Base-by-base conservation (phyloP, 2,113 vertebrate species). In the Menidia beryllina region DNA sequence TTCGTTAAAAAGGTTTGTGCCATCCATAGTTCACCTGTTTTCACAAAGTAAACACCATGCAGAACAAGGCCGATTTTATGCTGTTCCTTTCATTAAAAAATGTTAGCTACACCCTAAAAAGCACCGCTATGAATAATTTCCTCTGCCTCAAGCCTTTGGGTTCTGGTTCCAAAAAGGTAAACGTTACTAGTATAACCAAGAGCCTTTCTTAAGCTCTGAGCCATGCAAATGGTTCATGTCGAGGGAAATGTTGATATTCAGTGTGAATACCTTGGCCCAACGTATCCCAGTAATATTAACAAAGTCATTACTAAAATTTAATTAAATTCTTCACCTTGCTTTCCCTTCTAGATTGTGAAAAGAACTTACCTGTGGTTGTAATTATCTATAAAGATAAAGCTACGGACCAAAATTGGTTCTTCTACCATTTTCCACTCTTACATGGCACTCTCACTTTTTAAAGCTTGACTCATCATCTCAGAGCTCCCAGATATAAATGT, bases 131-230 rank as follows among this genome's bases (percentile, higher is more conserved):
- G 25, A 58, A 30, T 54, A 20, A 38, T 54, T 1, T 30, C 51
- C 14, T 19, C n/a, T 26, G 41, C 5, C 53, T 50, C 7, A 70
- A 69, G 19, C 21, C 48, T 10, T 36, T 11, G 20, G 59, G 45
- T 24, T 54, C 20, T 68, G 58, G 34, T 54, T 15, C 34, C 41
- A 69, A 24, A 36, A 67, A 39, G 20, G 27, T 2, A 49, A 45
- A 56, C 55, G 48, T 69, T 61, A 39, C n/a, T 39, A 7, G 24
- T 30, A 55, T 69, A 30, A 53, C 36, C 26, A 36, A 69, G 10
- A 8, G 10, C 24, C 11, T 48, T 20, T 41, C 12, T 63, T 0
- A 2, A 62, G 19, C 8, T 56, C 50, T 15, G 8, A n/a, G 49
- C 2, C 9, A 5, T 13, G 2, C 30, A 53, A 52, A 58, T 53